Conservation (phyloP, 2,113 vertebrate species). For the Neolamprologus tretocephalus region DNA sequence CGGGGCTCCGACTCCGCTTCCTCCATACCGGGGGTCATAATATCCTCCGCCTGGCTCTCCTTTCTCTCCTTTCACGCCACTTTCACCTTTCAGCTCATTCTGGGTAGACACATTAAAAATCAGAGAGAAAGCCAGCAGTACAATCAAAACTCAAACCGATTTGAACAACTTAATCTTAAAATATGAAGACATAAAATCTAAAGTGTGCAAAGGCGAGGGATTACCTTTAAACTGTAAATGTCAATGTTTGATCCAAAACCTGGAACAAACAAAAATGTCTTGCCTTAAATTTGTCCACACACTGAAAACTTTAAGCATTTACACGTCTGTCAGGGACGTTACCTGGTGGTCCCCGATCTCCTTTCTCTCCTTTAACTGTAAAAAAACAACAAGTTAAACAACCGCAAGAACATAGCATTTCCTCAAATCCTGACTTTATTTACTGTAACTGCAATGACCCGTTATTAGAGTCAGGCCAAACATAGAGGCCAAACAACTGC, state of each 20-base stretch:
- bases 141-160: background rate
- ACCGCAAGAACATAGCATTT: background rate
- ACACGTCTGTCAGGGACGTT: background rate
- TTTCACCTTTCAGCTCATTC: constrained; percentile 74
- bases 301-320: background rate
- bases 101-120: constrained; percentile 10
- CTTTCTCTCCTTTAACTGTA: constrained; percentile 77
- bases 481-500: background rate
- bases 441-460: background rate
- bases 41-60: constrained; percentile 61
- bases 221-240: constrained; percentile 58
- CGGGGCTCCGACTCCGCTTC: constrained; percentile 48
- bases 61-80: constrained; percentile 69
- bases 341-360: constrained; percentile 79
- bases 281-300: background rate
- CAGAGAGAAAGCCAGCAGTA: background rate
- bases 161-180: background rate
- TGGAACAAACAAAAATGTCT: background rate
- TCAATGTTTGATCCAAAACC: constrained; percentile 43
- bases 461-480: background rate
- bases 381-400: background rate
- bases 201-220: background rate
- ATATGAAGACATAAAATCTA: background rate
- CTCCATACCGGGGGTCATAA: constrained; percentile 53
- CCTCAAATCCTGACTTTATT: background rate